Evolutionary conservation across 2,797 vertebrate genomes (phyloP).

Genomic region (Nannoperca australis): DNA sequence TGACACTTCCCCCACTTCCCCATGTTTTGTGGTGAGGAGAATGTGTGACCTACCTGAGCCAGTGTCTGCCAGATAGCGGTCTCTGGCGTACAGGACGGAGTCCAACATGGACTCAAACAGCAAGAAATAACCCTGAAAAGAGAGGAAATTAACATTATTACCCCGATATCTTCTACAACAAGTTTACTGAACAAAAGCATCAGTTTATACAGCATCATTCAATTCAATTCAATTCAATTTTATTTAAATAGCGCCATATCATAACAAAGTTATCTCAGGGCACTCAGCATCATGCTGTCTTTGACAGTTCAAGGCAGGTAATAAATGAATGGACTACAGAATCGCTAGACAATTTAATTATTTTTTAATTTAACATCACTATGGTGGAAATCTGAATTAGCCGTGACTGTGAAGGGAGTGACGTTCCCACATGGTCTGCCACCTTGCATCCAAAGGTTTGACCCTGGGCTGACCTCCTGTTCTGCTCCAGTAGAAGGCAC

Average conservation of each 20-base stretch:
- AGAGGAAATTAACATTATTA: slow-evolving; percentile 30
- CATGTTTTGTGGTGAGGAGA: neutral
- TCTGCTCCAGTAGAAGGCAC: slow-evolving; percentile 74
- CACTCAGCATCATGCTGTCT: neutral
- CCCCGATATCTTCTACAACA: neutral
- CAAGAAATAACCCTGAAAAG: slow-evolving; percentile 94
- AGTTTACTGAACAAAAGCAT: neutral
- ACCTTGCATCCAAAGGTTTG: slow-evolving; percentile 62
- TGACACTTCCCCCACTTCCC: no score
- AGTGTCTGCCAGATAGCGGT: slow-evolving; percentile 90
- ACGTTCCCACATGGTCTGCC: slow-evolving; percentile 24
- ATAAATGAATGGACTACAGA: neutral
- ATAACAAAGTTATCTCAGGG: no score
- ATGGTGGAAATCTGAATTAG: slow-evolving; percentile 44
- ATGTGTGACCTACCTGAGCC: slow-evolving; percentile 89
- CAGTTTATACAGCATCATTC: neutral
- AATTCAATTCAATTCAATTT: no score
- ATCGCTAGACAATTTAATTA: slow-evolving; percentile 22
- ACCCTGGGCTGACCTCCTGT: slow-evolving; percentile 77
- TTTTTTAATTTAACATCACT: slow-evolving; percentile 37
- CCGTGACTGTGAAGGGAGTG: slow-evolving; percentile 40
- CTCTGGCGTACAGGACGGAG: slow-evolving; percentile 94
- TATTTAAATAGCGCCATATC: no score
- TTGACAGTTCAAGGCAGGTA: slow-evolving; percentile 1
- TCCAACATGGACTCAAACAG: slow-evolving; percentile 99